Percentiles rank a stretch among this genome's conserved stretches.
These are phyloP conservation scores for Ormia ochracea DNA, from an alignment of 2,888 invertebrate genomes.

Conservation along the genomic window DNA sequence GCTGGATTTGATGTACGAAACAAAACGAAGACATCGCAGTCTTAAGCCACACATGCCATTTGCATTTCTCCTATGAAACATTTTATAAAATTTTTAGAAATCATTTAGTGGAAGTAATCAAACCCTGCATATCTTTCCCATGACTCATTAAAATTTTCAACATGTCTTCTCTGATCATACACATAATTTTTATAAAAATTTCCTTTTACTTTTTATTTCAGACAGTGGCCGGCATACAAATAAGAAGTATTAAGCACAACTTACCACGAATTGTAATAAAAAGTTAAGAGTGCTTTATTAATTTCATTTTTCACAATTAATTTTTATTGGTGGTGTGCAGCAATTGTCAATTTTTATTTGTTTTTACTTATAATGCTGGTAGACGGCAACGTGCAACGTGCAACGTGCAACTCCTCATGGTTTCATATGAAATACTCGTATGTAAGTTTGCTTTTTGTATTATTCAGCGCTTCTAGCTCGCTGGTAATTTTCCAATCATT, in stretches of 20 bases:
- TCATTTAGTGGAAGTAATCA: neutral
- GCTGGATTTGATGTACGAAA: too few species aligned
- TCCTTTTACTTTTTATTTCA: neutral
- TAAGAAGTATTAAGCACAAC: neutral
- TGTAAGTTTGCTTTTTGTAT: slow-evolving; percentile 29
- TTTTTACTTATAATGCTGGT: slow-evolving; percentile 24
- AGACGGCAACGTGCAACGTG: neutral
- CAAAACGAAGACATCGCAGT: too few species aligned
- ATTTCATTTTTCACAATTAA: slow-evolving; percentile 21
- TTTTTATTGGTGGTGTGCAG: slow-evolving; percentile 10
- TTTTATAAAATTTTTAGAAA: neutral
- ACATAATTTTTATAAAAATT: neutral
- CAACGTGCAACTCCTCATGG: neutral
- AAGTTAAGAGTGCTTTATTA: slow-evolving; percentile 6
- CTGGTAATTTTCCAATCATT: slow-evolving; percentile 12
- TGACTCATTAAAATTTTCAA: neutral
- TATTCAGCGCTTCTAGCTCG: neutral
- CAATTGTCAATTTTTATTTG: slow-evolving; percentile 9
- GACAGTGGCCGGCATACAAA: neutral
- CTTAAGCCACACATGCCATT: too few species aligned
- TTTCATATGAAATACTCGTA: neutral
- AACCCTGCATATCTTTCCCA: neutral
- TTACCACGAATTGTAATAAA: neutral
- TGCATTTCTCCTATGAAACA: too few species aligned
- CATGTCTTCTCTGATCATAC: neutral